Conservation (phyloP, 1,140 invertebrate genomes). For the Drosophila sproati region DNA sequence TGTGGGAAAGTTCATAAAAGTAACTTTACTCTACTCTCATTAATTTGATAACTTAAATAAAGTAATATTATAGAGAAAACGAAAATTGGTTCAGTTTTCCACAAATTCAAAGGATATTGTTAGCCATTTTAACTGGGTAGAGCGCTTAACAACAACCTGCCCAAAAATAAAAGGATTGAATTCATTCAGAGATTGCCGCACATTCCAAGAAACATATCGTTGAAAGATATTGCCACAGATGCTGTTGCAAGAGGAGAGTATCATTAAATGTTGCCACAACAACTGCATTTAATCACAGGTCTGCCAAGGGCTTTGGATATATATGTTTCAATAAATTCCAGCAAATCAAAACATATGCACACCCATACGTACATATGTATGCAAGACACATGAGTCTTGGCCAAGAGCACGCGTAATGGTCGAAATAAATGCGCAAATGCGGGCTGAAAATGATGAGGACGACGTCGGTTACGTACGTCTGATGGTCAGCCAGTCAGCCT, state of each 20-base stretch:
- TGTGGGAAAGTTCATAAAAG: neutral
- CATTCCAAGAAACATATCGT: conserved; percentile 73
- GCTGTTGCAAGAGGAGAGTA: conserved; percentile 33
- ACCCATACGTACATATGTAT: conserved; percentile 24
- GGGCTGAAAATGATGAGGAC: conserved; percentile 41
- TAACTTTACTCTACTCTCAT: too few relatives aligned
- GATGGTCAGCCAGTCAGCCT: conserved; percentile 47
- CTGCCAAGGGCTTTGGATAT: conserved; percentile 43
- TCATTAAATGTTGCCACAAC: conserved; percentile 60
- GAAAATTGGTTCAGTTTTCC: too few relatives aligned
- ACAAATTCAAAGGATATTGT: too few relatives aligned
- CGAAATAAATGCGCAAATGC: conserved; percentile 75
- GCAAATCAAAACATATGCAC: conserved; percentile 68
- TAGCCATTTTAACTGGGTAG: too few relatives aligned
- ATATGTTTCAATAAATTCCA: conserved; percentile 82
- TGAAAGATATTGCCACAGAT: conserved; percentile 45
- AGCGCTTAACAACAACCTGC: too few relatives aligned
- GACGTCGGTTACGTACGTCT: conserved; percentile 14
- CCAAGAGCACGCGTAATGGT: conserved; percentile 64
- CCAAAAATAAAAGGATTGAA: conserved; percentile 9
- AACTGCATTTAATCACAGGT: conserved; percentile 72
- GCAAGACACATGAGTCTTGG: conserved; percentile 22
- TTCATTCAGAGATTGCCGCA: conserved; percentile 29
- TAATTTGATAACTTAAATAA: too few relatives aligned
- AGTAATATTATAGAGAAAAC: too few relatives aligned